phyloP scores from a whole-genome alignment of 2,797 vertebrate genomes.

The Sarcoramphus papa region DNA sequence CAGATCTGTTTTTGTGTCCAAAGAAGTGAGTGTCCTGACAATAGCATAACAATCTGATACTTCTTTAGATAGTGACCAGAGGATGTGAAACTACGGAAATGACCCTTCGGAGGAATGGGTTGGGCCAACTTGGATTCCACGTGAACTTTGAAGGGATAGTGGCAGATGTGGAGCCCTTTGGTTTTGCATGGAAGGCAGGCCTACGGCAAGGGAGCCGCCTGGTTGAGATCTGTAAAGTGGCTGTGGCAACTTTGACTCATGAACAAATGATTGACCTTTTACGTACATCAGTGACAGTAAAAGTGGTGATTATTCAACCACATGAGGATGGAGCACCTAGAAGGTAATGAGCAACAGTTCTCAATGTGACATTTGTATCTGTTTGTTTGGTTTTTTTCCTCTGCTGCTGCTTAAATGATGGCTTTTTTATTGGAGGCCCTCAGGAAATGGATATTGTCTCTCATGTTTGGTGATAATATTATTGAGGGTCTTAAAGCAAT shows the following conservation, averaged over 20 bases:
- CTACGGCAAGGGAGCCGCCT: conserved; percentile 93
- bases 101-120: conserved; percentile 88
- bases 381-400: fast-evolving
- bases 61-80: conserved; percentile 85
- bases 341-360: conserved; percentile 75
- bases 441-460: not conserved
- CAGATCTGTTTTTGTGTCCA: not conserved
- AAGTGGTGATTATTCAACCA: conserved; percentile 95
- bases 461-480: not conserved
- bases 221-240: conserved; percentile 98
- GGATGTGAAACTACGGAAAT: conserved; percentile 95
- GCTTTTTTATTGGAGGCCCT: not conserved
- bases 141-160: conserved; percentile 98
- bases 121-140: conserved; percentile 96
- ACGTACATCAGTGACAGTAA: conserved; percentile 90
- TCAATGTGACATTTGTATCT: not conserved
- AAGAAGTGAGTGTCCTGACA: not conserved
- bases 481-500: not conserved
- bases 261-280: conserved; percentile 98
- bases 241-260: conserved; percentile 92
- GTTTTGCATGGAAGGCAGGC: conserved; percentile 96
- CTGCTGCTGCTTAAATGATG: not conserved
- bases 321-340: conserved; percentile 90
- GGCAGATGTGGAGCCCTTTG: conserved; percentile 94
- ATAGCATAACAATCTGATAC: not conserved